Conservation (phyloP, 2,888 invertebrate species). For the Blastobasis lacticolella region DNA sequence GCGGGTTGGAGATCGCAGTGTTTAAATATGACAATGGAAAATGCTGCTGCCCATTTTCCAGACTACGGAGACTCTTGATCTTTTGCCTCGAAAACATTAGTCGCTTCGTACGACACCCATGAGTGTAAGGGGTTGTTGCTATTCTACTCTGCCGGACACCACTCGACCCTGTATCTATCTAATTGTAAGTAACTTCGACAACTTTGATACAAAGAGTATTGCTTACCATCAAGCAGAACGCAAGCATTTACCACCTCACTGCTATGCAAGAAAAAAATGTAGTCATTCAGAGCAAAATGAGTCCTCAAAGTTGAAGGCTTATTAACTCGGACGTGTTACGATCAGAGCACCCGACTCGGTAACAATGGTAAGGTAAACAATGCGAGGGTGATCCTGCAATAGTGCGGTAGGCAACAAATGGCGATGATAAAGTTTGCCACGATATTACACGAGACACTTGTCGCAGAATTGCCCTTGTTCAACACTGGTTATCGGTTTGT, state of each 20-base stretch:
- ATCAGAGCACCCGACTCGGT: constrained; percentile 1
- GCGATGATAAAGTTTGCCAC: constrained; percentile 24
- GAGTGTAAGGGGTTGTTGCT: too few relatives aligned
- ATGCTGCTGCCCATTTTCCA: too few relatives aligned
- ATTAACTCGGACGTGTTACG: not conserved
- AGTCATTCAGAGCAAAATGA: not conserved
- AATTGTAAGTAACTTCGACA: too few relatives aligned
- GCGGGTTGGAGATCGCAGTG: too few relatives aligned
- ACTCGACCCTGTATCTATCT: too few relatives aligned
- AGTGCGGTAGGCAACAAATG: constrained; percentile 21
- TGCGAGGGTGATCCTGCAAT: constrained; percentile 13
- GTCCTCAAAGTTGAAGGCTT: not conserved
- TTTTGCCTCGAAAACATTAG: too few relatives aligned
- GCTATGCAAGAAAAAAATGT: not conserved
- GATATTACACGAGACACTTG: constrained; percentile 21
- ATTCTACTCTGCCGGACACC: too few relatives aligned
- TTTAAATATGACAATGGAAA: too few relatives aligned
- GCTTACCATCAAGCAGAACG: not conserved
- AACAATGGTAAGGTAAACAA: constrained; percentile 12
- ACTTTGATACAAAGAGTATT: not conserved
- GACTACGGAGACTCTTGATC: too few relatives aligned
- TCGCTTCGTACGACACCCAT: too few relatives aligned
- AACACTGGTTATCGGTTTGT: constrained; percentile 24
- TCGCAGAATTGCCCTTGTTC: constrained; percentile 22
- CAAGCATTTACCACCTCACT: not conserved